A percentile compares a stretch with the other conserved stretches of the same genome.
These are phyloP conservation scores for Meandrusa payeni DNA, from an alignment of 2,888 invertebrate species.

Conservation along the genomic window DNA sequence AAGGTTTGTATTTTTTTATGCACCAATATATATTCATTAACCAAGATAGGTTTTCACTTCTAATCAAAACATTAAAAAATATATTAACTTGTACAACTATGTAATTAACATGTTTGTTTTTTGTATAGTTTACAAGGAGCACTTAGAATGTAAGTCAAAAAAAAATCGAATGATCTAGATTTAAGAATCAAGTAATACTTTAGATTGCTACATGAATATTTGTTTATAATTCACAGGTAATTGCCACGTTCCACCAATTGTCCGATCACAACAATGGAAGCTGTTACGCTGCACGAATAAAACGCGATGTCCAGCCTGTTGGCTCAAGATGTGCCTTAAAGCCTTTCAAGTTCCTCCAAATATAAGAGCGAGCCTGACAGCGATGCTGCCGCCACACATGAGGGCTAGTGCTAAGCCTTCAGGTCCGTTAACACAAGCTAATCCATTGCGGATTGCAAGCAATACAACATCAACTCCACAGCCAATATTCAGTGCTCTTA, in stretches of 20 bases:
- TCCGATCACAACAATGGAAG: conserved; percentile 86
- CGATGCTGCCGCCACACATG: conserved; percentile 86
- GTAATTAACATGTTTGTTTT: conserved; percentile 14
- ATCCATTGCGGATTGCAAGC: conserved; percentile 53
- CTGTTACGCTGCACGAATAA: conserved; percentile 85
- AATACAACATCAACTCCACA: conserved; percentile 42
- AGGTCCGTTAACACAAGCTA: conserved; percentile 48
- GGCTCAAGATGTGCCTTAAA: conserved; percentile 91
- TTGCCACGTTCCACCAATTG: conserved; percentile 86
- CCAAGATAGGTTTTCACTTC: too few relatives aligned
- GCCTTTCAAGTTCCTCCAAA: conserved; percentile 88
- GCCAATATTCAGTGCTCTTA: conserved; percentile 50
- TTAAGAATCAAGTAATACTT: not conserved
- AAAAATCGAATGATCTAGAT: conserved; percentile 6
- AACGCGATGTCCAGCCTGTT: conserved; percentile 91
- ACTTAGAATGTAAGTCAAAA: conserved; percentile 26
- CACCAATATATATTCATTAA: too few relatives aligned
- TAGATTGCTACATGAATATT: not conserved
- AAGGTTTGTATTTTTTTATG: conserved; percentile 64
- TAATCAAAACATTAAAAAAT: too few relatives aligned
- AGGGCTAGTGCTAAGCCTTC: conserved; percentile 52
- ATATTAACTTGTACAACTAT: not conserved
- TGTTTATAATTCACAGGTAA: conserved; percentile 68
- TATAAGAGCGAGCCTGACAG: conserved; percentile 84
- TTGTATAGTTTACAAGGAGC: conserved; percentile 18